phyloP scores from a whole-genome alignment of 2,888 invertebrate genomes.

The Cataglyphis altisquamis region DNA sequence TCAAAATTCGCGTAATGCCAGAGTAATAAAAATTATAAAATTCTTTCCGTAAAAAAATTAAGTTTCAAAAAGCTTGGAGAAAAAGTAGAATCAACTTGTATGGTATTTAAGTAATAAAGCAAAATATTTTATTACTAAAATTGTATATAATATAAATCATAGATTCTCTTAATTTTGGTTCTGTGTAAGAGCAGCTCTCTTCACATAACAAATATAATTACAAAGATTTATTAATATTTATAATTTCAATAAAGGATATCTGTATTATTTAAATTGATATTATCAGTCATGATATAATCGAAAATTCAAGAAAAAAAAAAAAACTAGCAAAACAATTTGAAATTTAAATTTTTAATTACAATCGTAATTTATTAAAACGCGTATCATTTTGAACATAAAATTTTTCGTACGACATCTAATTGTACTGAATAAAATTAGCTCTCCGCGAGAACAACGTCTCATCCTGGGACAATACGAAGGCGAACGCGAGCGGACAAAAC shows the following conservation, averaged over 20 bases:
- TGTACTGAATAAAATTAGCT: conserved; percentile 23
- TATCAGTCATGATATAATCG: background rate
- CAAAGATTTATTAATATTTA: background rate
- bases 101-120: background rate
- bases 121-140: background rate
- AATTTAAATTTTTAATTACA: conserved; percentile 33
- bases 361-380: conserved; percentile 34
- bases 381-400: conserved; percentile 4
- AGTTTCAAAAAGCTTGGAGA: background rate
- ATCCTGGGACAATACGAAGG: conserved; percentile 24
- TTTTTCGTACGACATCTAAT: conserved; percentile 19
- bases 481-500: conserved; percentile 20
- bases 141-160: background rate
- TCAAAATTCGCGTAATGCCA: background rate
- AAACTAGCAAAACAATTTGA: background rate
- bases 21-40: conserved; percentile 2
- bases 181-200: background rate
- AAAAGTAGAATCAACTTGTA: background rate
- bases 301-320: background rate
- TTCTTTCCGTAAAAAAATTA: background rate
- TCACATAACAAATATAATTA: background rate
- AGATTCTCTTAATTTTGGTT: background rate
- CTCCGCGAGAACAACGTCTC: conserved; percentile 20
- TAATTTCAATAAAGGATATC: background rate
- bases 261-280: conserved; percentile 12